phyloP scores from a whole-genome alignment of 2,113 vertebrate genomes.

The Pardalotus punctatus region DNA sequence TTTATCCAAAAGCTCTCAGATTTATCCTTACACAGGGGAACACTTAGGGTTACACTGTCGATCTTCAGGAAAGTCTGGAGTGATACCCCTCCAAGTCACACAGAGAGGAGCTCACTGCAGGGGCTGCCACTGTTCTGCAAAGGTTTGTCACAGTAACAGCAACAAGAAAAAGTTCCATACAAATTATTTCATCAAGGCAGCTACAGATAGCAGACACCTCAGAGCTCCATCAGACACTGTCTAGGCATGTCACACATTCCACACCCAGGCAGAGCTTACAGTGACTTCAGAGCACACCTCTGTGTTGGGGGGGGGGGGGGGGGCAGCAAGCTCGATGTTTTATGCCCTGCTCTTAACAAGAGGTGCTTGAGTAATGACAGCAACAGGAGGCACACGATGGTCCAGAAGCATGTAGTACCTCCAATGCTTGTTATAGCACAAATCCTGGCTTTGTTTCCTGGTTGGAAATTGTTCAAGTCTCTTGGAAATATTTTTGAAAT shows the following conservation, averaged over 20 bases:
- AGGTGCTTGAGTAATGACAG: neutral
- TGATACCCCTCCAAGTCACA: neutral
- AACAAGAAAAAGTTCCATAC: neutral
- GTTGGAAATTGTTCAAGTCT: neutral
- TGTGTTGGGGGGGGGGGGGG: fast-evolving
- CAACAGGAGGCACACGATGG: neutral
- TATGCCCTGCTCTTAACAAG: neutral
- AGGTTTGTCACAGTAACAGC: neutral
- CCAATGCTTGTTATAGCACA: neutral
- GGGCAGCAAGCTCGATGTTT: neutral
- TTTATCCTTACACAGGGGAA: neutral
- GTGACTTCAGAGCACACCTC: fast-evolving
- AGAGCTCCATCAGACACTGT: neutral
- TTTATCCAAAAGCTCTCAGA: neutral
- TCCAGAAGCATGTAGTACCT: neutral
- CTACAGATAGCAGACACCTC: neutral
- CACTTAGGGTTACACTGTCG: neutral
- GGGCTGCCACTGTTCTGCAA: neutral
- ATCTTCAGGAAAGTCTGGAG: fast-evolving
- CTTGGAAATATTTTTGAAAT: neutral
- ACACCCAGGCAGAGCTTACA: neutral
- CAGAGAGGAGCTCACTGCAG: neutral
- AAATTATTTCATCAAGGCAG: neutral
- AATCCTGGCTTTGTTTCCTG: neutral
- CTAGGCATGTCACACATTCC: neutral